Evolutionary conservation across 2,797 vertebrate species (phyloP).

Genomic region (Acanthopagrus latus): DNA sequence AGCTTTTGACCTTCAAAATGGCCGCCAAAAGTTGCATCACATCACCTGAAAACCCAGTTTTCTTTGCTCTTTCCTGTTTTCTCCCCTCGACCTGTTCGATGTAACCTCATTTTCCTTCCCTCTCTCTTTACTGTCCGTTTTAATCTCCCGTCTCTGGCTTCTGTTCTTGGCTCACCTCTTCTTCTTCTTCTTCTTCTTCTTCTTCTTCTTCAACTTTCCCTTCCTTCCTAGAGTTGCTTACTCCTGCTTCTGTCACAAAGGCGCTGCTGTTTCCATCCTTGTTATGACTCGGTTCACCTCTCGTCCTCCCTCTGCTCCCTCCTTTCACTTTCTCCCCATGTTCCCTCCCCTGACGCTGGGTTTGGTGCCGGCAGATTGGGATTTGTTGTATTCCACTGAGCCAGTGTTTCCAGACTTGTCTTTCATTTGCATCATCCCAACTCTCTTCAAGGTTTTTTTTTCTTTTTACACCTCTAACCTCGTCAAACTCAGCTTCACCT

Average conservation of each 20-base stretch:
- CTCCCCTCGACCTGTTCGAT: neutral
- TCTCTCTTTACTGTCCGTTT: neutral
- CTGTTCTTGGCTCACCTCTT: constrained; percentile 13
- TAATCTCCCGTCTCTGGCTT: neutral
- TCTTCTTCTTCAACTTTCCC: neutral
- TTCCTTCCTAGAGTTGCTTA: neutral
- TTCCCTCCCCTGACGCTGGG: constrained; percentile 26
- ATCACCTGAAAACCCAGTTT: constrained; percentile 4
- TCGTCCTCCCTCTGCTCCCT: neutral
- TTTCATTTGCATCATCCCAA: constrained; percentile 33
- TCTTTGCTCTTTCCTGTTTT: neutral
- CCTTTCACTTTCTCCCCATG: constrained; percentile 1
- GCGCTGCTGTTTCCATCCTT: constrained; percentile 40
- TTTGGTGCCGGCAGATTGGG: constrained; percentile 19
- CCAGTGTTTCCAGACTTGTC: constrained; percentile 46
- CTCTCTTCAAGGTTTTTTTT: constrained; percentile 4
- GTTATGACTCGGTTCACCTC: constrained; percentile 22
- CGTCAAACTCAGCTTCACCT: constrained; percentile 17
- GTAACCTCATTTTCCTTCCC: neutral
- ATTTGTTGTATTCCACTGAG: constrained; percentile 11
- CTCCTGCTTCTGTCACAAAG: constrained; percentile 34
- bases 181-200: neutral
- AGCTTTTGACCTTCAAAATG: neutral
- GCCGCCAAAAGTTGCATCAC: neutral
- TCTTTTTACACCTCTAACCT: constrained; percentile 14